Evolutionary conservation across 2,888 invertebrate species (phyloP), one percentile per base, ranked within the genome.

Genomic region (Metellina segmentata): DNA sequence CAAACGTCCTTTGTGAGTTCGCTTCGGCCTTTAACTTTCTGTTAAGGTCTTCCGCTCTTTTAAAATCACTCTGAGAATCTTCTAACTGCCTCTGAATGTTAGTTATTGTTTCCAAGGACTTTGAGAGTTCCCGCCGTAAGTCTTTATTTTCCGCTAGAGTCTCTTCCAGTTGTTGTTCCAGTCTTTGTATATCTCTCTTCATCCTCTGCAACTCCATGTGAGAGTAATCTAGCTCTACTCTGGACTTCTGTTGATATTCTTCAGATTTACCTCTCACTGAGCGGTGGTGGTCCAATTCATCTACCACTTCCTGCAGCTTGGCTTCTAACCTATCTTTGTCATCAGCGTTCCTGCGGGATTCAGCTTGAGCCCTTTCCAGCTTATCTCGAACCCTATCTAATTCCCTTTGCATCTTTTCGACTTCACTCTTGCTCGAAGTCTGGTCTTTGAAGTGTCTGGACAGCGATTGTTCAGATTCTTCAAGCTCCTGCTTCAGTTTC

Each of bases 1-100:
- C 92, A 49, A 90, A 90, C 7, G 90, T 90, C 79, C 92, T 81
- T 70, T 92, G 92, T 8, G 87, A 87, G 69, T 79, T 92, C 48
- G 83, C 92, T 87, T 90, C 92, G 6, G 90, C 69, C 53, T 92
- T 90, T 20, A 93, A 20, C 53, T 93, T 89, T 34, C 89, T 74
- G 70, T 97, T 94, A 94, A 97, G 97, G 93, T 97, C 97, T 90
- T 97, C 96, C 94, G 97, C 97, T 94, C 97, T 96, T 94, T 97
- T 97, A 93, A 97, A 95, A 94, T 97, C 94, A 78, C 53, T 89
- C 77, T 93, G 93, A 13, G 93, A 77, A 79, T 91, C 93, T 83
- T 93, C 93, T 20, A 93, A 71, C 34, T 94, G 92, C 61, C 93
- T 92, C 79, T 94, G 93, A 75, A 93, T 93, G 51, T 92, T 89